phyloP scores from a whole-genome alignment of 2,888 invertebrate genomes.

The Drosophila barbarae region DNA sequence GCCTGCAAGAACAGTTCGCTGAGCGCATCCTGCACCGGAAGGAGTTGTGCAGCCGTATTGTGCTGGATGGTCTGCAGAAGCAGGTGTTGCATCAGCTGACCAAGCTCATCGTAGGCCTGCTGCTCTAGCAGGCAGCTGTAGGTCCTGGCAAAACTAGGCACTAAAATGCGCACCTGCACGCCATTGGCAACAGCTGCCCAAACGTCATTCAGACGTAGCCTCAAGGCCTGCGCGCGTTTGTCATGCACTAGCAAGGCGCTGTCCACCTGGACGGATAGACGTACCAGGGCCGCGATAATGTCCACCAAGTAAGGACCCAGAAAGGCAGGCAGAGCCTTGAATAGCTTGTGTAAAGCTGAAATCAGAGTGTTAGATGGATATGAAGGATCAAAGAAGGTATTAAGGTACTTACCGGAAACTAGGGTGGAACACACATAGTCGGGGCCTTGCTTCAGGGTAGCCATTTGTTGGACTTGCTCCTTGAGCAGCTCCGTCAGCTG shows the following conservation, averaged over 20 bases:
- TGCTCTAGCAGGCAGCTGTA: slow-evolving; percentile 83
- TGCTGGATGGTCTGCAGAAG: slow-evolving; percentile 86
- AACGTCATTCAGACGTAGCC: slow-evolving; percentile 83
- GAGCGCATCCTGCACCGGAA: slow-evolving; percentile 84
- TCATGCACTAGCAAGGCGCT: slow-evolving; percentile 68
- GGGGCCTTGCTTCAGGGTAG: slow-evolving; percentile 57
- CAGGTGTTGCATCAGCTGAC: slow-evolving; percentile 86
- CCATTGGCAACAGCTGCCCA: slow-evolving; percentile 85
- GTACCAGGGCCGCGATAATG: slow-evolving; percentile 83
- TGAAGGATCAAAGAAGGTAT: background rate
- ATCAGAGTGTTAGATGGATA: background rate
- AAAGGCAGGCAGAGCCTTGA: slow-evolving; percentile 90
- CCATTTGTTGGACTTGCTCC: slow-evolving; percentile 82
- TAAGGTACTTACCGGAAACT: slow-evolving; percentile 81
- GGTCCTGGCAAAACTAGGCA: slow-evolving; percentile 86
- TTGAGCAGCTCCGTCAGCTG: slow-evolving; percentile 85
- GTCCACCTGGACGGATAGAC: slow-evolving; percentile 80
- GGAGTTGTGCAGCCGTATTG: slow-evolving; percentile 84
- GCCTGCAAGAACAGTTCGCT: slow-evolving; percentile 87
- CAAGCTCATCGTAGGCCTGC: slow-evolving; percentile 83
- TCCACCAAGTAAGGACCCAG: slow-evolving; percentile 91
- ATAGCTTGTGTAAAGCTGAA: slow-evolving; percentile 87
- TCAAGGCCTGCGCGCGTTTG: slow-evolving; percentile 81
- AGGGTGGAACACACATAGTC: slow-evolving; percentile 78
- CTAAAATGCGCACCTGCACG: slow-evolving; percentile 87